These are phyloP conservation scores for Eilema sororculum DNA, from an alignment of 2,888 invertebrate species.

Conservation along the genomic window DNA sequence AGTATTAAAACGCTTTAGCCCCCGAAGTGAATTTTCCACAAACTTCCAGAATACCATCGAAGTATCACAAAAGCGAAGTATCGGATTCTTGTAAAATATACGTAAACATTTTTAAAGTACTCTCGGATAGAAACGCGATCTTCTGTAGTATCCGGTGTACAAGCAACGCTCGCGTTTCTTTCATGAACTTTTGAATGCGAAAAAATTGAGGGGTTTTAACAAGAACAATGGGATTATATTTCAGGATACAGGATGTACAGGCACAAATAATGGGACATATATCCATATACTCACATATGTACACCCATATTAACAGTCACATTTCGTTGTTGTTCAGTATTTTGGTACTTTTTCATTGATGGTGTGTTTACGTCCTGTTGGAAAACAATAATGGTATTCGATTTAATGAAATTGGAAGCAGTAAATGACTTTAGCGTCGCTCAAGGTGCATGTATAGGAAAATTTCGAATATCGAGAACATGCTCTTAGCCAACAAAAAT, in stretches of 20 bases:
- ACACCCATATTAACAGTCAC: background rate
- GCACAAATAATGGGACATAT: background rate
- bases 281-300: background rate
- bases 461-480: no score
- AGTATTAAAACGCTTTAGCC: background rate
- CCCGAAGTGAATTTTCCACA: background rate
- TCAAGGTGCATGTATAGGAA: no score
- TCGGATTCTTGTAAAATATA: background rate
- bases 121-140: constrained; percentile 1
- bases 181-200: constrained; percentile 8
- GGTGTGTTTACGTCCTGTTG: background rate
- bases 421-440: no score
- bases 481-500: no score
- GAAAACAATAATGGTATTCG: background rate
- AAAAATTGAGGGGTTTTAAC: background rate
- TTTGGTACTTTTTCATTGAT: background rate
- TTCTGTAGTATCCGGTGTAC: constrained; percentile 12
- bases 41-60: background rate
- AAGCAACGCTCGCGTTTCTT: constrained; percentile 6
- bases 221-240: constrained; percentile 9
- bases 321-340: background rate
- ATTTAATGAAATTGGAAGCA: no score
- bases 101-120: constrained; percentile 8
- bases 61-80: background rate
- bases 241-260: background rate